phyloP scores from a whole-genome alignment of 2,888 invertebrate genomes.

The Euspilapteryx auroguttella region DNA sequence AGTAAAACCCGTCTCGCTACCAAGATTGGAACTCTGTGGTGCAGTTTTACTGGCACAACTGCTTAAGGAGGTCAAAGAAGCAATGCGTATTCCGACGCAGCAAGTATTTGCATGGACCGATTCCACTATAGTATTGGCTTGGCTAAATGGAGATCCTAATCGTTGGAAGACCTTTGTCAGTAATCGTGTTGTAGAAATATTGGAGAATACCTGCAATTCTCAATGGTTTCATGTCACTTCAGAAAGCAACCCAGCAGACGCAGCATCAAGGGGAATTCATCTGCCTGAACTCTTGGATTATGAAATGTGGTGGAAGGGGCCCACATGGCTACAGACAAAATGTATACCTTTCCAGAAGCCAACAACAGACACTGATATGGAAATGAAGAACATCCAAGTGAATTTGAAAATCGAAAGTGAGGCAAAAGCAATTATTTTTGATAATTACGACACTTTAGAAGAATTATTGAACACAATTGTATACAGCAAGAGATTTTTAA shows the following conservation, averaged over 20 bases:
- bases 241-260: constrained; percentile 3
- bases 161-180: constrained; percentile 12
- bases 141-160: too few relatives aligned
- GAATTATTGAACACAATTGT: too few relatives aligned
- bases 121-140: too few relatives aligned
- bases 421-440: too few relatives aligned
- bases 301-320: constrained; percentile 2
- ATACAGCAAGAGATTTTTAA: too few relatives aligned
- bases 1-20: constrained; percentile 6
- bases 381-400: too few relatives aligned
- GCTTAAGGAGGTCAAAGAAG: constrained; percentile 7
- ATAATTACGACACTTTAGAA: too few relatives aligned
- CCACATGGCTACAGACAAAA: constrained; percentile 1
- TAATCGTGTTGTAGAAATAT: constrained; percentile 12
- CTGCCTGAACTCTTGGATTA: background rate
- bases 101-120: constrained; percentile 12
- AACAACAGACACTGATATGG: too few relatives aligned
- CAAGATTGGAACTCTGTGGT: constrained; percentile 9
- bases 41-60: constrained; percentile 8
- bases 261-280: constrained; percentile 2
- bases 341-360: too few relatives aligned
- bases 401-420: too few relatives aligned
- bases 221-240: constrained; percentile 4
- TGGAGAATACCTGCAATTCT: background rate
- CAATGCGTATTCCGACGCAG: constrained; percentile 5